These are phyloP conservation scores for Agonopterix arenella DNA, from an alignment of 2,888 invertebrate genomes.

Conservation along the genomic window DNA sequence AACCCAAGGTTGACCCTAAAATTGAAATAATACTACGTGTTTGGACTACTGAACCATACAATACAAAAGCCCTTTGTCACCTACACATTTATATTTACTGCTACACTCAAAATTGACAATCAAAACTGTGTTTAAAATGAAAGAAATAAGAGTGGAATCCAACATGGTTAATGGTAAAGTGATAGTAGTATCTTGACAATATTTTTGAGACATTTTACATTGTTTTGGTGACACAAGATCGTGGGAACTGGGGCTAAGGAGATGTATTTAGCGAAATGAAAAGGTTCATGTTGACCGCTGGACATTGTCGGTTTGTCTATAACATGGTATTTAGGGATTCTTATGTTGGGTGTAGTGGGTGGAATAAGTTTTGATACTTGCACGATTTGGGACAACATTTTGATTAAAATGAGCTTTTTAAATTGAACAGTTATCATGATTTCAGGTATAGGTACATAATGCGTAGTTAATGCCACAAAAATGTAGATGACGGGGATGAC, in stretches of 20 bases:
- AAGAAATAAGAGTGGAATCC: conserved; percentile 8
- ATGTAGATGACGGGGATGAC: no score
- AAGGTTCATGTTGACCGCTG: conserved; percentile 54
- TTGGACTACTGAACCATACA: conserved; percentile 41
- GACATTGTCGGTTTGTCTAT: conserved; percentile 57
- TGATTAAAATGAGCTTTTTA: no score
- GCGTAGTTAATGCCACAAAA: no score
- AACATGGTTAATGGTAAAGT: conserved; percentile 1
- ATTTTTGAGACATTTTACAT: conserved; percentile 52
- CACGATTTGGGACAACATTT: neutral
- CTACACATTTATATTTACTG: conserved; percentile 12
- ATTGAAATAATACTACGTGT: conserved; percentile 50
- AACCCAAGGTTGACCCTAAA: conserved; percentile 49
- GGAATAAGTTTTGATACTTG: conserved; percentile 37
- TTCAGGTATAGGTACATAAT: no score
- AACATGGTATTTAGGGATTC: conserved; percentile 54
- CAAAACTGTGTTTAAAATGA: conserved; percentile 14
- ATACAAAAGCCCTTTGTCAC: conserved; percentile 26
- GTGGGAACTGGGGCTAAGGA: conserved; percentile 51
- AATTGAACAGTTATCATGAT: no score
- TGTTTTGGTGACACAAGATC: conserved; percentile 46
- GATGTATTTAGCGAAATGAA: conserved; percentile 37
- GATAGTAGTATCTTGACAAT: conserved; percentile 25
- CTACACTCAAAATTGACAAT: neutral
- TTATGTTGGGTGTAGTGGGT: conserved; percentile 4